Base-by-base conservation (phyloP, 2,888 invertebrate species). In the Thereva unica region DNA sequence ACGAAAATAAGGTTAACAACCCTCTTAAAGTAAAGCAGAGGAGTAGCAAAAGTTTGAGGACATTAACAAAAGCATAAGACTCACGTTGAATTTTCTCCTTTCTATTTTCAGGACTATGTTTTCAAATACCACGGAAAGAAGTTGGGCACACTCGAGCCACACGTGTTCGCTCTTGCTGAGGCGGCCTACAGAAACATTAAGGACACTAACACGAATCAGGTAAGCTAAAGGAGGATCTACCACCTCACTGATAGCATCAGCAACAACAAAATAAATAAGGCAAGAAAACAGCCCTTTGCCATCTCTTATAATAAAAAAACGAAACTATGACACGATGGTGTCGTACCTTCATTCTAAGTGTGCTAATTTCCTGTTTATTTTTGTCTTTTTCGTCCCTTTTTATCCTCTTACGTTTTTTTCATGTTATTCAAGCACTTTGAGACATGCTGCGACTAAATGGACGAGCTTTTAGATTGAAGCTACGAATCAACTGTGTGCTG, bases 91-190 rank as follows among this genome's bases (percentile, higher is more conserved):
- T 59, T 57, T 57, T 53, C 50, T 66, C 64, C 71, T 71, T 84
- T 50, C 38, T n/a, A 35, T 47, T 23, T 84, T 41, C 83, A 95
- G 94, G 89, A 90, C 72, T 87, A 89, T 78, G 92, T 95, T 77
- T 86, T 87, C 76, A 86, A 87, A 77, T 95, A 94, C 81, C 89
- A 92, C 75, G 90, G 90, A 52, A 87, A 88, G 78, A 92, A 94
- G 76, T 85, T 94, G 79, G 92, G 92, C 35, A 84, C 86, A 44
- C 82, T 91, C 75, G 90, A 92, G 73, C 95, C 95, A 0, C 95
- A 95, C 81, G 93, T 95, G 49, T 95, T 94, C 82, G 94, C 95
- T 5, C 82, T 95, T 72, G 93, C 94, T 1, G 94, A 95, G 82
- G 91, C 94, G 7, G 92, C 95, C 0, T 93, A 94, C 81, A 75